Percentiles rank a stretch among this genome's conserved stretches.
These are phyloP conservation scores for Hypena proboscidalis DNA, from an alignment of 2,888 invertebrate genomes.

Conservation along the genomic window DNA sequence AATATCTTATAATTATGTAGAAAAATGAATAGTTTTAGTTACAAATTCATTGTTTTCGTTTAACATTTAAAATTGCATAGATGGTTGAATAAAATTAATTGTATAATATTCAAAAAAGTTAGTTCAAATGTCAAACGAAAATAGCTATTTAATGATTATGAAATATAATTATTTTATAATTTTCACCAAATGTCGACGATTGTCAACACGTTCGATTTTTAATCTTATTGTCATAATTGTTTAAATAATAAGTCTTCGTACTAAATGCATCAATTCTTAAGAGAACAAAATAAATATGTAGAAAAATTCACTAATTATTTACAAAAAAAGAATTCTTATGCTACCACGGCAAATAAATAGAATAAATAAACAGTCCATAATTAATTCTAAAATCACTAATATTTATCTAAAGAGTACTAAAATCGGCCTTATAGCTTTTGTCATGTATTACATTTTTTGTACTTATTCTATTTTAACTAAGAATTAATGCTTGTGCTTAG, in stretches of 20 bases:
- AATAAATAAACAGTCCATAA: constrained; percentile 75
- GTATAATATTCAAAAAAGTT: not conserved
- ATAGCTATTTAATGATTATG: constrained; percentile 6
- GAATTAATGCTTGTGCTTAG: too few relatives aligned
- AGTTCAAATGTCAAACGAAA: constrained; percentile 20
- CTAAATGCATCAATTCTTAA: constrained; percentile 55
- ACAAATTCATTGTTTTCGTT: constrained; percentile 14
- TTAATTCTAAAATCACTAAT: constrained; percentile 51
- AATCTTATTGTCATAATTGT: constrained; percentile 27
- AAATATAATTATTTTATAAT: constrained; percentile 11
- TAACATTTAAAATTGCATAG: constrained; percentile 11
- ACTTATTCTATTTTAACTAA: constrained; percentile 39
- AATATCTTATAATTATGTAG: not conserved
- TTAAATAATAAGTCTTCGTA: constrained; percentile 45
- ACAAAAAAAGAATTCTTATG: constrained; percentile 64
- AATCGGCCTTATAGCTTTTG: constrained; percentile 25
- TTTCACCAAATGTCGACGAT: constrained; percentile 17
- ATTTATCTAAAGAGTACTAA: constrained; percentile 30
- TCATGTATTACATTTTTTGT: constrained; percentile 42
- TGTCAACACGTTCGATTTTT: constrained; percentile 7
- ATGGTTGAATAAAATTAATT: too few relatives aligned
- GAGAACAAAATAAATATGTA: constrained; percentile 44
- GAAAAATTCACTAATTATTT: constrained; percentile 73
- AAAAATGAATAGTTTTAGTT: constrained; percentile 6
- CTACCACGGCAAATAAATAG: constrained; percentile 71